Percentiles rank a stretch among this genome's conserved stretches.
Conservation (phyloP, 2,113 vertebrate genomes). For the Salvelinus sp. region DNA sequence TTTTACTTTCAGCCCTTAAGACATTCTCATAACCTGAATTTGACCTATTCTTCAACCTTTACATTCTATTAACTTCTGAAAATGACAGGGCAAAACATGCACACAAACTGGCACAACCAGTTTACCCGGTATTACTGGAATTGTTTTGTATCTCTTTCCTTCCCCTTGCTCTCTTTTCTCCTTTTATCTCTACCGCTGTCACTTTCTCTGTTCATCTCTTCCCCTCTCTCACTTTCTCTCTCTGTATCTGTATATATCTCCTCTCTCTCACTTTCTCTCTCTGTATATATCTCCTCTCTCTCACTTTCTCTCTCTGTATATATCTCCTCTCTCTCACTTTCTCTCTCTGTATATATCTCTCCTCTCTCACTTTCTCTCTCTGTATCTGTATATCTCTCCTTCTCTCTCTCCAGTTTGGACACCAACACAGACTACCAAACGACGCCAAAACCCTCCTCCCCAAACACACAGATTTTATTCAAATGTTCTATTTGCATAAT, state of each 20-base stretch:
- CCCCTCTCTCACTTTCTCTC: not conserved
- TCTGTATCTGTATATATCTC: constrained; percentile 16
- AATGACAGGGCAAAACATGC: too few species aligned
- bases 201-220: not conserved
- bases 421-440: constrained; percentile 5
- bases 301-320: not conserved
- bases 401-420: not conserved
- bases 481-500: constrained; percentile 68
- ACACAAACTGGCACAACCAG: too few species aligned
- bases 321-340: not conserved
- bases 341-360: constrained; percentile 27
- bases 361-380: constrained; percentile 1
- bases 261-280: constrained; percentile 4
- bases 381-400: constrained; percentile 11
- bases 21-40: too few species aligned
- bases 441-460: constrained; percentile 38
- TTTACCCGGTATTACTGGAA: too few species aligned
- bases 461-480: constrained; percentile 65
- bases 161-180: constrained; percentile 23
- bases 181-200: constrained; percentile 3
- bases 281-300: constrained; percentile 5
- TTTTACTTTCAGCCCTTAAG: too few species aligned
- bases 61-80: too few species aligned
- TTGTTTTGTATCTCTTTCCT: constrained; percentile 16
- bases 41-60: too few species aligned